Conservation (phyloP, 2,113 vertebrate species). For the Notiomystis cincta region DNA sequence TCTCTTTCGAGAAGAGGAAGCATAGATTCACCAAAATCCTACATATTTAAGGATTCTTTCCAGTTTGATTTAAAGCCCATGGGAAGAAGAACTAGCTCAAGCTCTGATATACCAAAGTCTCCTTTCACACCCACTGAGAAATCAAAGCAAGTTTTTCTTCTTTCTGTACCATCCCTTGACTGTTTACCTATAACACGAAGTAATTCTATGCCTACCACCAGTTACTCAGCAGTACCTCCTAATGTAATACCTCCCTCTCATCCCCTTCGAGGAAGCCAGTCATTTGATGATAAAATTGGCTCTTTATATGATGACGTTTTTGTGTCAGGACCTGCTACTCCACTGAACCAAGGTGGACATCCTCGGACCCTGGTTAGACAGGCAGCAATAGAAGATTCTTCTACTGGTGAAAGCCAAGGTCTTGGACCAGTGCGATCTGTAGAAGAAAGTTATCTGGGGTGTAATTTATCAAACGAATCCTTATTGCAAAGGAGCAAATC, state of each 20-base stretch:
- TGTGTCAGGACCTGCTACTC: constrained; percentile 83
- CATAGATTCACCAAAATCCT: constrained; percentile 97
- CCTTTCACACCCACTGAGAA: constrained; percentile 97
- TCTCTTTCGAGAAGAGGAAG: constrained; percentile 95
- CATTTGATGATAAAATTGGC: constrained; percentile 95
- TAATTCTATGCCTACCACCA: constrained; percentile 97
- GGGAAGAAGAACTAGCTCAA: constrained; percentile 93
- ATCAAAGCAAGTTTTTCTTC: constrained; percentile 93
- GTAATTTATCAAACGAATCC: constrained; percentile 72
- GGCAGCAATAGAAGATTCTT: constrained; percentile 89
- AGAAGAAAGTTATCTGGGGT: constrained; percentile 83
- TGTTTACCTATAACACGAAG: constrained; percentile 97
- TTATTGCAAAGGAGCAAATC: constrained; percentile 80
- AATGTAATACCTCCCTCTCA: constrained; percentile 83
- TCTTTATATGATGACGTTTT: constrained; percentile 90
- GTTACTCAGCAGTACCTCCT: constrained; percentile 85
- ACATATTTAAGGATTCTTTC: constrained; percentile 99
- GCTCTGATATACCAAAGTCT: constrained; percentile 97
- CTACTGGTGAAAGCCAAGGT: constrained; percentile 78
- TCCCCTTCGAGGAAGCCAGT: constrained; percentile 89
- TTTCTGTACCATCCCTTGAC: constrained; percentile 94
- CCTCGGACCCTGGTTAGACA: constrained; percentile 90
- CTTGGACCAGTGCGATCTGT: constrained; percentile 78
- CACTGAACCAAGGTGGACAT: constrained; percentile 81
- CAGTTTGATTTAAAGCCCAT: constrained; percentile 97